Evolutionary conservation across 2,113 vertebrate genomes (phyloP), one percentile per base, ranked within the genome.

Genomic region (Cochlearius cochlearius): DNA sequence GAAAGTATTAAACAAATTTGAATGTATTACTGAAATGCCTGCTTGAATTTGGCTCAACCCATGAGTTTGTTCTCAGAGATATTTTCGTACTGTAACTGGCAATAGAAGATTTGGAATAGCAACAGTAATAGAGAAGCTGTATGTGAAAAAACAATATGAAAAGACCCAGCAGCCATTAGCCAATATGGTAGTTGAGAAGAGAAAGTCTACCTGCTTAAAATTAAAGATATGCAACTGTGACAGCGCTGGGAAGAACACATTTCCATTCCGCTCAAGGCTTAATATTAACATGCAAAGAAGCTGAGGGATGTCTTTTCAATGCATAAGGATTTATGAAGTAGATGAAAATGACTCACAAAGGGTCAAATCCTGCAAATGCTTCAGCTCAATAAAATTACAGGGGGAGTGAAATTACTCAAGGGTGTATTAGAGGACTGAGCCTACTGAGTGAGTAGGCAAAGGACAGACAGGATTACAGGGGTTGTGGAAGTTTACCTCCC

Each of bases 1-100:
- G 96, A 92, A 90, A 11, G 71, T 96, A 95, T 97, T 95, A 93
- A 96, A 93, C 30, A 96, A 92, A 95, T 95, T 69, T 83, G 78
- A 94, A 92, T 50, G 10, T 90, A 76, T 94, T 94, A 80, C 72
- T 87, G 66, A 89, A 83, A 88, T 91, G 81, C 58, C 80, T 91
- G 11, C 86, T 95, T 92, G 86, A 93, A 96, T 94, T 96, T 97
- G 93, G 26, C 38, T 98, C 86, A 76, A 15, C 81, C 63, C 32
- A 11, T 25, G n/a, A 91, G 26, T 78, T 94, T 91, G 39, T 90
- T 95, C 91, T 93, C 27, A 15, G 73, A 95, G 36, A 83, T 82
- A 66, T 92, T 95, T 96, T 91, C 69, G 22, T 77, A 86, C 30
- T 47, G 8, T 77, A 88, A 75, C 85, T 96, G 60, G 55, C 19